Base-by-base conservation (phyloP, 2,113 vertebrate species). In the Capreolus pygargus region DNA sequence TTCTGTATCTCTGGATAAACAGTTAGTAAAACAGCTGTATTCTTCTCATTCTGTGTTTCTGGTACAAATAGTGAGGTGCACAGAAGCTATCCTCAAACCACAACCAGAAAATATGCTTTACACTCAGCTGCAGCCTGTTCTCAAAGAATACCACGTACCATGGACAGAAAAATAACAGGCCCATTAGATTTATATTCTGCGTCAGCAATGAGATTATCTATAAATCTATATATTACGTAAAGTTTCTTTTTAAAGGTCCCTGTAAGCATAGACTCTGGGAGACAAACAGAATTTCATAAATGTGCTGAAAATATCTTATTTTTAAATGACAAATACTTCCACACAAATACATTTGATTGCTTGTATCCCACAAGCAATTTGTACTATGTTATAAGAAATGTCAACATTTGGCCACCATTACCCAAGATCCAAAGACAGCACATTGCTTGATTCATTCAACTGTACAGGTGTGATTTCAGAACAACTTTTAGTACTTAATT, bases 101-200 rank as follows among this genome's bases (percentile, higher is more conserved):
- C 3, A 84, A 1, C 2, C 47, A 97, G 94, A 97, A 97, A 87
- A 91, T 78, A 19, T 13, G 28, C 12, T 74, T 97, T 94, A 96
- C 57, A 85, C 39, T 89, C 88, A 95, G 96, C 55, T 95, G 90
- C 82, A 88, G 76, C 92, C 87, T 6, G 92, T 96, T 61, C 84
- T 95, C 91, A 97, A 98, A 98, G 96, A 97, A 95, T 85, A 67
- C 86, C 95, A 95, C 81, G 91, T 82, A 86, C 89, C 16, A 78
- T 91, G 85, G 96, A 93, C 91, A 98, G 97, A 98, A 95, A 98
- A 98, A 98, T 96, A 95, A 98, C 89, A 98, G 89, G 61, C 92
- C 94, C 87, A 97, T 27, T 90, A 96, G 95, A 95, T 89, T 98
- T 98, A 98, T 96, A 98, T 96, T 98, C 96, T 93, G 33, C 50